Base-by-base conservation (phyloP, 1,140 invertebrate genomes). In the Brachionus rubens region DNA sequence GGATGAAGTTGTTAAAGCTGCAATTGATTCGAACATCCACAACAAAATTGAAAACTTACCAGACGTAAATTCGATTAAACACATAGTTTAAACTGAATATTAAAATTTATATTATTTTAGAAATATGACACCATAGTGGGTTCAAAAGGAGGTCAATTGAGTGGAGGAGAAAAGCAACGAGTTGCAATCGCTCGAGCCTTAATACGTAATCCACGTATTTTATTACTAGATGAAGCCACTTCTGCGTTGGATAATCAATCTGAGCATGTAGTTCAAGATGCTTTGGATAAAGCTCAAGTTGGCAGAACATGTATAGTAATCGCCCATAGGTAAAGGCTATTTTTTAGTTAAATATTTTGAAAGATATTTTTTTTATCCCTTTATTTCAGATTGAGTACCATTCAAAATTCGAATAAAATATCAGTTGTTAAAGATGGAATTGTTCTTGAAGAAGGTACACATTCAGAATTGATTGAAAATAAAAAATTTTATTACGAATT, bases 221-320 rank as follows among this genome's bases (percentile, higher is more conserved):
- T 93, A 19, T 82, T 95, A 1, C 84, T 94, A 54, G 92, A 94
- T 82, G 93, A 94, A 82, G 92, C 92, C 0, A 95, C 92, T 0
- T 93, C 91, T 0, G 92, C 92, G 0, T 82, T 95, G 65, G 93
- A 95, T 85, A 89, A 90, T 9, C 89, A 91, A 78, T 87, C 85
- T 80, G 93, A 95, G 84, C 89, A 90, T 81, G 86, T 92, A 46
- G 83, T 85, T 19, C 84, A 85, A 77, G 82, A 84, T 75, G 83
- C 84, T 9, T 76, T 85, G 26, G 83, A 85, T 77, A 78, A 78
- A 75, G 82, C 83, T 36, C 80, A 43, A 62, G 28, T 33, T 30
- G 86, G 84, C 19, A 80, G 87, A 19, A 87, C 87, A 30, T 85
- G 84, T 24, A 80, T 87, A 36, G 83, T 84, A 0, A 87, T 87